Percentiles rank a stretch among this genome's conserved stretches.
phyloP scores from a whole-genome alignment of 2,888 invertebrate genomes.

The Lamellibrachia columna region DNA sequence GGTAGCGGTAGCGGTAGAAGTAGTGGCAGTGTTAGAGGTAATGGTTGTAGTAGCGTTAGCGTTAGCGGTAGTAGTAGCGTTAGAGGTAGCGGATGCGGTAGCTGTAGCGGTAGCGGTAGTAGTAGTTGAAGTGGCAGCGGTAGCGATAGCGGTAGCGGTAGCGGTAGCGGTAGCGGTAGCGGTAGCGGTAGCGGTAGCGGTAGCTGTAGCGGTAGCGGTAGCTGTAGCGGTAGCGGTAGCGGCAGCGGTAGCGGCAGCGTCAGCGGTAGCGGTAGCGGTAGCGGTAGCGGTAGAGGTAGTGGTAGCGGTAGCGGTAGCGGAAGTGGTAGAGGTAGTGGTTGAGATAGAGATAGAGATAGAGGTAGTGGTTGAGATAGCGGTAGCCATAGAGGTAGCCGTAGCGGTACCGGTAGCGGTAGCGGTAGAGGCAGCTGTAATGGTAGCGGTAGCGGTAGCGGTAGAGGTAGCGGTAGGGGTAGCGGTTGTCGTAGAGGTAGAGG shows the following conservation, averaged over 20 bases:
- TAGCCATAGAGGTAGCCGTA: not conserved
- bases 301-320: conserved; percentile 19
- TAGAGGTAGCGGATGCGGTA: conserved; percentile 20
- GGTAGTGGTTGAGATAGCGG: conserved; percentile 18
- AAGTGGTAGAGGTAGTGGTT: conserved; percentile 13
- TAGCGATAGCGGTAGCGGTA: conserved; percentile 19
- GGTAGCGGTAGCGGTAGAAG: conserved; percentile 18
- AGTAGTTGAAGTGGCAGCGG: not conserved
- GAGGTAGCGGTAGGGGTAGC: conserved; percentile 19
- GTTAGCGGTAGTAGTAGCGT: conserved; percentile 14
- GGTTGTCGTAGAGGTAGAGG: too few species aligned
- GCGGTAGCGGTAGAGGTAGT: conserved; percentile 16
- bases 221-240: conserved; percentile 18
- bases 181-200: conserved; percentile 24
- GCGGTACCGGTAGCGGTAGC: not conserved
- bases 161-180: conserved; percentile 23
- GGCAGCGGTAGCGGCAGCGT: conserved; percentile 10
- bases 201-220: conserved; percentile 21
- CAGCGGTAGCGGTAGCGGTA: not conserved
- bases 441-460: conserved; percentile 22
- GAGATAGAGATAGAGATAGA: not conserved
- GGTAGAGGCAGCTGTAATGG: not conserved
- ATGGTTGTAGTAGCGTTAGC: conserved; percentile 13
- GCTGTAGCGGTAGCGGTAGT: conserved; percentile 20
- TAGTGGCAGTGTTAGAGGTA: conserved; percentile 17